Percentiles rank a stretch among this genome's conserved stretches.
Evolutionary conservation across 2,888 invertebrate genomes (phyloP).

Genomic region (Aporophyla nigra): DNA sequence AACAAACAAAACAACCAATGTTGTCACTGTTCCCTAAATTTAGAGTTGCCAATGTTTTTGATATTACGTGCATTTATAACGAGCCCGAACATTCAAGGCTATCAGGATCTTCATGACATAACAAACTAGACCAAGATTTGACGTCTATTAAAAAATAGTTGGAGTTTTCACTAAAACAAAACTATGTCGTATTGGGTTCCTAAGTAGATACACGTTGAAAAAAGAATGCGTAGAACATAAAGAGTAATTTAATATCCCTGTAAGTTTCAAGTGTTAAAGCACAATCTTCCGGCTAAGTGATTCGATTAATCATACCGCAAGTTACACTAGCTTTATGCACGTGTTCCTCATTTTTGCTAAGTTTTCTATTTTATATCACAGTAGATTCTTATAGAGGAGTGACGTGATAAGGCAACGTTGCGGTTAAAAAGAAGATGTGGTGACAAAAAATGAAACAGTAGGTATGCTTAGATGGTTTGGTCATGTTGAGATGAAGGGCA

Average conservation of each 20-base stretch:
- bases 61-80: background rate
- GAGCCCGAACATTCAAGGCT: background rate
- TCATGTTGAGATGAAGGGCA: background rate
- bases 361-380: background rate
- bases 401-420: background rate
- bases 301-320: conserved; percentile 34
- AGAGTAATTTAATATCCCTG: conserved; percentile 32
- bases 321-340: conserved; percentile 12
- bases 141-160: background rate
- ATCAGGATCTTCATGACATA: background rate
- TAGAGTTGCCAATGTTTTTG: too few relatives aligned
- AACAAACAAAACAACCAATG: background rate
- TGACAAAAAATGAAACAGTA: background rate
- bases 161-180: background rate
- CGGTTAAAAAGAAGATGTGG: background rate
- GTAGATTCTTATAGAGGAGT: background rate
- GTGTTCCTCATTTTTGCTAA: background rate
- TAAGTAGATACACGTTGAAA: background rate
- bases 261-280: conserved; percentile 15
- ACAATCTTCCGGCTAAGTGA: conserved; percentile 44
- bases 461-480: background rate
- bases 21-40: background rate
- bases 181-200: background rate
- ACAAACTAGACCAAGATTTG: background rate
- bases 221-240: conserved; percentile 5